Conservation (phyloP, 1,140 invertebrate genomes). For the Drosophila busckii region DNA sequence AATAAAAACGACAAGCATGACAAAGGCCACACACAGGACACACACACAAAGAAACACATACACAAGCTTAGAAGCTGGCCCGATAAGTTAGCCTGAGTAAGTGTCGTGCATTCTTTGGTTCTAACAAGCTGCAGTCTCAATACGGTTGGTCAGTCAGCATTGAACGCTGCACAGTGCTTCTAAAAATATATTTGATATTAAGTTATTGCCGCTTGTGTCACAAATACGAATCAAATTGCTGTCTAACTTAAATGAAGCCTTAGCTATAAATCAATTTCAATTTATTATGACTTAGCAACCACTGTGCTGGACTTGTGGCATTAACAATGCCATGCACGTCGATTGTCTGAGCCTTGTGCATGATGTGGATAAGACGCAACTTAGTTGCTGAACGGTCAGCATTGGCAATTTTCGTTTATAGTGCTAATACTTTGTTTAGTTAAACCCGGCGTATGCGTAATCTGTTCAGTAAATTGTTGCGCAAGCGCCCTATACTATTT, state of each 20-base stretch:
- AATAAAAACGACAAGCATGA: constrained; percentile 39
- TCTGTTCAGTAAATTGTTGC: too few species aligned
- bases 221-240: constrained; percentile 8
- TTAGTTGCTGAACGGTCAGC: constrained; percentile 11
- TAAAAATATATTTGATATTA: too few species aligned
- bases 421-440: too few species aligned
- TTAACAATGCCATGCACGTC: constrained; percentile 21
- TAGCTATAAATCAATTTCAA: background rate
- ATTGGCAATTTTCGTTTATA: too few species aligned
- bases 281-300: background rate
- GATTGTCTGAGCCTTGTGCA: constrained; percentile 17
- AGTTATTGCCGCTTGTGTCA: background rate
- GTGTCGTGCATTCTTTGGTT: too few species aligned
- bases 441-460: too few species aligned
- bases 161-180: too few species aligned
- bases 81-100: too few species aligned
- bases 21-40: constrained; percentile 26
- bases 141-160: too few species aligned
- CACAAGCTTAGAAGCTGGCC: too few species aligned
- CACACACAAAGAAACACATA: constrained; percentile 18
- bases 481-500: too few species aligned
- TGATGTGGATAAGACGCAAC: constrained; percentile 24
- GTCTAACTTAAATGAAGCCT: background rate
- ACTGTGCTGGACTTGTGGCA: constrained; percentile 19
- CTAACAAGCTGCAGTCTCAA: too few species aligned